These are phyloP conservation scores for Petroica traversi DNA, from an alignment of 2,113 vertebrate species.

Conservation along the genomic window DNA sequence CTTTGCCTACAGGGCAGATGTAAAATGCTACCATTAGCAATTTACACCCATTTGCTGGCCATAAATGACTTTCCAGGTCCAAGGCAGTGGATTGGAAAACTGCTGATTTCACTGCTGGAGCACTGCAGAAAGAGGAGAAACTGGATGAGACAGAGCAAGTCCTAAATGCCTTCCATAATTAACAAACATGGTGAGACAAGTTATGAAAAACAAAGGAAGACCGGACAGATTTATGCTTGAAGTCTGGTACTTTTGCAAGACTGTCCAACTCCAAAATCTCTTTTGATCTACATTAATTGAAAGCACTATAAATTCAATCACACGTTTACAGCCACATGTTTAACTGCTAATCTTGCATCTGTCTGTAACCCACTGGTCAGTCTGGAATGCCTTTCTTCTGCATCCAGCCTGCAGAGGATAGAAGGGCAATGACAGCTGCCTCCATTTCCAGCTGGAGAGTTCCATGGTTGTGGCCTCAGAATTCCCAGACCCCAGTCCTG, in stretches of 20 bases:
- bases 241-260: conserved; percentile 49
- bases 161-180: conserved; percentile 56
- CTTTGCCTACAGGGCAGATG: neutral
- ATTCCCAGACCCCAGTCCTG: neutral
- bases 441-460: neutral
- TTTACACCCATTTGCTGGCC: conserved; percentile 17
- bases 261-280: conserved; percentile 14
- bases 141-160: conserved; percentile 54
- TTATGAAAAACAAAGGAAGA: conserved; percentile 45
- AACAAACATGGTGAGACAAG: conserved; percentile 56
- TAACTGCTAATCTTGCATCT: neutral
- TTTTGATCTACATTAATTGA: conserved; percentile 37
- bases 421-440: neutral
- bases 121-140: conserved; percentile 17
- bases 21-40: neutral
- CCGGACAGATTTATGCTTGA: conserved; percentile 37
- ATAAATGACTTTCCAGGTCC: conserved; percentile 25
- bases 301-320: conserved; percentile 47
- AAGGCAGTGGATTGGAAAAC: conserved; percentile 19
- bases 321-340: neutral
- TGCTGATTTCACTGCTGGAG: conserved; percentile 37
- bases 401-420: neutral
- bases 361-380: neutral
- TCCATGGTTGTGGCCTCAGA: neutral
- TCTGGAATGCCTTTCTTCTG: neutral